Conservation (phyloP, 2,797 vertebrate species). For the Rhinogobio ventralis region DNA sequence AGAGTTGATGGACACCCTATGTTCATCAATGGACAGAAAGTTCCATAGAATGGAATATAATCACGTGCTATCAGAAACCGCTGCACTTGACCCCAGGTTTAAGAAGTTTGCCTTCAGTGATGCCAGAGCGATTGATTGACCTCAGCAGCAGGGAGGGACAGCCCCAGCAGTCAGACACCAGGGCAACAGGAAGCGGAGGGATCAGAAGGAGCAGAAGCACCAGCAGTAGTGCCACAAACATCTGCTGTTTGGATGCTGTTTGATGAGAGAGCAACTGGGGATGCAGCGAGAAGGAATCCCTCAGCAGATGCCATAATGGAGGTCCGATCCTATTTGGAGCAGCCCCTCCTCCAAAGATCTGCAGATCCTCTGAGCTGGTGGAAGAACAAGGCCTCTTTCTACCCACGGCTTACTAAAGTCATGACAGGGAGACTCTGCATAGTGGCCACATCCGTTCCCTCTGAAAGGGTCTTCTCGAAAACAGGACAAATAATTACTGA, state of each 20-base stretch:
- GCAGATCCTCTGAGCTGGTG: slow-evolving; percentile 27
- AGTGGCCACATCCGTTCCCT: neutral
- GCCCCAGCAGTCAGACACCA: no score
- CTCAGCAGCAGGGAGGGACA: no score
- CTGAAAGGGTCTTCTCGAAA: slow-evolving; percentile 47
- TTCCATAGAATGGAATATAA: neutral
- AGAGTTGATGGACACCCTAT: neutral
- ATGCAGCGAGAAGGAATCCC: slow-evolving; percentile 43
- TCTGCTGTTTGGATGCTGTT: slow-evolving; percentile 56
- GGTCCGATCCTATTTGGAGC: neutral
- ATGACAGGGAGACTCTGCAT: slow-evolving; percentile 9
- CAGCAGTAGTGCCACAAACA: slow-evolving; percentile 20
- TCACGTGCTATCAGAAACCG: neutral
- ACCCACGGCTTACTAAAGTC: slow-evolving; percentile 14
- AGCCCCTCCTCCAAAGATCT: slow-evolving; percentile 33
- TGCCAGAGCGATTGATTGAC: no score
- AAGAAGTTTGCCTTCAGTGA: no score
- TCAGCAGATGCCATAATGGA: slow-evolving; percentile 44
- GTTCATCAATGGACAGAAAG: slow-evolving; percentile 1
- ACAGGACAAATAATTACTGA: slow-evolving; percentile 47
- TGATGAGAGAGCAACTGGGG: slow-evolving; percentile 44
- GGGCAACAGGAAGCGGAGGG: no score
- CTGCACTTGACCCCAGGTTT: no score
- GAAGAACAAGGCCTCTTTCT: slow-evolving; percentile 26
- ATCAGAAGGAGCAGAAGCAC: neutral